phyloP scores from a whole-genome alignment of 1,140 invertebrate species.

The Drosophila mauritiana region DNA sequence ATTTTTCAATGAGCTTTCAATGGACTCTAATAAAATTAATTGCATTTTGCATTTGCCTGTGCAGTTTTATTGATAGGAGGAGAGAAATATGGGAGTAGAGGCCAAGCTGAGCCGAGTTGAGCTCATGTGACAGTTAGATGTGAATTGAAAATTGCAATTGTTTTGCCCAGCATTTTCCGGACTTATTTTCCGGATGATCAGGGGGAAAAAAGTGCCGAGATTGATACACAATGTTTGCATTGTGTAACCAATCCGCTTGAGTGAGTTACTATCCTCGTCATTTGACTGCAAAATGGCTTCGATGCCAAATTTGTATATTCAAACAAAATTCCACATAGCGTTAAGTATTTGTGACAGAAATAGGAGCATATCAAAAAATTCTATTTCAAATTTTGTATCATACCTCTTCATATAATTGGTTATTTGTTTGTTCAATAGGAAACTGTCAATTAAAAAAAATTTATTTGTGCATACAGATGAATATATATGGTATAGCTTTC shows the following conservation, averaged over 20 bases:
- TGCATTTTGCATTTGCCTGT: constrained; percentile 59
- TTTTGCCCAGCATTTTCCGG: constrained; percentile 1
- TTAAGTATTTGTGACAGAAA: background rate
- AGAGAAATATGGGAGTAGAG: background rate
- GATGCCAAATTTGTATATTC: background rate
- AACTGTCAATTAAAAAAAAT: no score
- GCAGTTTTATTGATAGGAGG: constrained; percentile 34
- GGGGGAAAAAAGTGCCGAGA: background rate
- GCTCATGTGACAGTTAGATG: constrained; percentile 45
- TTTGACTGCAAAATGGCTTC: constrained; percentile 13
- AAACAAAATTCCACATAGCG: background rate
- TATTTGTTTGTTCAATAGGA: no score
- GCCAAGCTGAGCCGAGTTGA: constrained; percentile 18
- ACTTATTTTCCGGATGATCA: background rate
- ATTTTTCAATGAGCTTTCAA: constrained; percentile 55
- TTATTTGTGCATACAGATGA: no score
- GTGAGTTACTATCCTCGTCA: constrained; percentile 10
- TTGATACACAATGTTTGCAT: constrained; percentile 22
- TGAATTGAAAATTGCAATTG: constrained; percentile 35
- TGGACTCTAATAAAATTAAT: constrained; percentile 67
- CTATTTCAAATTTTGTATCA: no score
- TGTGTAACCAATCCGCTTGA: constrained; percentile 36
- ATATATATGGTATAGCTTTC: background rate
- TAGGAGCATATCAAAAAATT: background rate
- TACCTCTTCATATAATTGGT: no score